Percentiles rank a stretch among this genome's conserved stretches.
phyloP scores from a whole-genome alignment of 2,797 vertebrate genomes.

The Rhodeus uyekii region DNA sequence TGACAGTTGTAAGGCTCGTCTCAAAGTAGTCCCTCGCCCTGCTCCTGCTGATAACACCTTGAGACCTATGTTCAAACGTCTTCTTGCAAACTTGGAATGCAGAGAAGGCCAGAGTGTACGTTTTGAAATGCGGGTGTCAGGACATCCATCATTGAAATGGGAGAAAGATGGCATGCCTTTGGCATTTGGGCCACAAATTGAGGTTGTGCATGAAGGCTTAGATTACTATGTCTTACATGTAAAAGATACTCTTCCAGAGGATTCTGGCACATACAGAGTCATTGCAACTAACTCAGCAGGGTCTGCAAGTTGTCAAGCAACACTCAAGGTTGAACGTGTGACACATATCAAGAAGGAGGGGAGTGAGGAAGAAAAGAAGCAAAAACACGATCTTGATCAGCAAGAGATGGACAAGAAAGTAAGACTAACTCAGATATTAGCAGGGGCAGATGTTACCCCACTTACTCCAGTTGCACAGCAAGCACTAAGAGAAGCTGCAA shows the following conservation, averaged over 20 bases:
- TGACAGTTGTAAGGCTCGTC: slow-evolving; percentile 96
- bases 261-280: slow-evolving; percentile 95
- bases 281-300: slow-evolving; percentile 97
- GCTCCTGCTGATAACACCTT: slow-evolving; percentile 90
- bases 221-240: slow-evolving; percentile 97
- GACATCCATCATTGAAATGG: slow-evolving; percentile 90
- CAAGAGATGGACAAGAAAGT: slow-evolving; percentile 92
- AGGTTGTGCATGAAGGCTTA: slow-evolving; percentile 95
- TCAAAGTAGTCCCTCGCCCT: slow-evolving; percentile 89
- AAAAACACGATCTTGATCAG: slow-evolving; percentile 74
- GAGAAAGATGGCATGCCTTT: slow-evolving; percentile 95
- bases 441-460: slow-evolving; percentile 84
- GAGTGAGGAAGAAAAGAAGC: slow-evolving; percentile 79
- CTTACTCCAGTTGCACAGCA: slow-evolving; percentile 89
- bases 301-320: slow-evolving; percentile 95
- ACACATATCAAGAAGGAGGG: slow-evolving; percentile 88
- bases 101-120: slow-evolving; percentile 91
- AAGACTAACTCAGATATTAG: slow-evolving; percentile 90
- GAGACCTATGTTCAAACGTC: slow-evolving; percentile 98
- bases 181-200: slow-evolving; percentile 90
- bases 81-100: slow-evolving; percentile 94
- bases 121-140: slow-evolving; percentile 97
- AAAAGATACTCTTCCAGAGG: slow-evolving; percentile 91
- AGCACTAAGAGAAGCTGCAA: slow-evolving; percentile 91
- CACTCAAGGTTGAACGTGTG: slow-evolving; percentile 89